Evolutionary conservation across 30 jellyfish, hydroid and myxozoan species (phyloP).

Genomic region (Aurelia coerulea): DNA sequence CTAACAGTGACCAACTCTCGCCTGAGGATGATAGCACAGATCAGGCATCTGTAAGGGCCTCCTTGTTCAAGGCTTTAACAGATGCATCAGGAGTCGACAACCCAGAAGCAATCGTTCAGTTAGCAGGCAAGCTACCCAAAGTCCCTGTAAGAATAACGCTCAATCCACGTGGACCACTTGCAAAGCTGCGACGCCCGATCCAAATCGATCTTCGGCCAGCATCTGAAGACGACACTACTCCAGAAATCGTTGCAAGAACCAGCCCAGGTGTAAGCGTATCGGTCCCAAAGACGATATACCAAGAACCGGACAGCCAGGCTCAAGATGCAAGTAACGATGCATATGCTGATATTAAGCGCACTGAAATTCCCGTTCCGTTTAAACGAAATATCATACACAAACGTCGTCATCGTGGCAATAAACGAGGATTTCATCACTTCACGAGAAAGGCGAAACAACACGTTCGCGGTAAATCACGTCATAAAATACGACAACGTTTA

Average conservation of each 20-base stretch:
- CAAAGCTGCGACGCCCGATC: constrained; percentile 89
- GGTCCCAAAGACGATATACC: constrained; percentile 67
- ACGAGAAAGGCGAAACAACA: not conserved
- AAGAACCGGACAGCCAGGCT: constrained; percentile 47
- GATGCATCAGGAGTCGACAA: constrained; percentile 55
- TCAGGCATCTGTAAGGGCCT: constrained; percentile 19
- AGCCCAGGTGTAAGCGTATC: constrained; percentile 93
- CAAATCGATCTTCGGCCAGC: constrained; percentile 94
- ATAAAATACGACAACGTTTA: not conserved
- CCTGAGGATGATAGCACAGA: constrained; percentile 48
- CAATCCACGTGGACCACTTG: constrained; percentile 98
- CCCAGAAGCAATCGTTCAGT: constrained; percentile 92
- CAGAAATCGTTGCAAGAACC: constrained; percentile 84
- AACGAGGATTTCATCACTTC: constrained; percentile 15
- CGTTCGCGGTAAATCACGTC: not conserved
- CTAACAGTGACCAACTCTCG: constrained; percentile 7
- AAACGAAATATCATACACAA: constrained; percentile 15
- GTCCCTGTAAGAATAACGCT: constrained; percentile 97
- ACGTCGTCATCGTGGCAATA: not conserved
- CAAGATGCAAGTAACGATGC: constrained; percentile 58
- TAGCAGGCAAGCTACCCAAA: constrained; percentile 95
- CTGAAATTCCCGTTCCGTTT: constrained; percentile 25
- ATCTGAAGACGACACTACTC: constrained; percentile 69
- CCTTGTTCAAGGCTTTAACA: constrained; percentile 40
- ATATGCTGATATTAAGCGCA: constrained; percentile 87